Evolutionary conservation across 2,113 vertebrate species (phyloP), one percentile per base, ranked within the genome.

Genomic region (Callipepla squamata): DNA sequence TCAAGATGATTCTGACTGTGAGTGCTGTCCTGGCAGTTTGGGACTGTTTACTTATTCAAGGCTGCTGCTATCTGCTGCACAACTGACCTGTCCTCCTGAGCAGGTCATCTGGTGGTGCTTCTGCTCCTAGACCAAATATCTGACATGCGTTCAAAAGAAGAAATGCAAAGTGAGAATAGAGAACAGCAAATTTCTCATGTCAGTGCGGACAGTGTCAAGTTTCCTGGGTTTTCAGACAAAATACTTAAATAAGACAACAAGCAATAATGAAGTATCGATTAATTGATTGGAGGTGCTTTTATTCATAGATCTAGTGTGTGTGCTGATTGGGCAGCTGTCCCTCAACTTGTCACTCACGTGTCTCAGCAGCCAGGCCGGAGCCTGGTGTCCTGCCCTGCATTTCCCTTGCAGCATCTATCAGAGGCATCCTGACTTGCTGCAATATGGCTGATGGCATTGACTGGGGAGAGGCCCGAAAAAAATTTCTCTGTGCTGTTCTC

Each of bases 291-390:
- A 0, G 0, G 45, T 80, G 38, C 34, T 85, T 92, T 80, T 44
- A 47, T 77, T 69, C 13, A 18, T 17, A 13, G 22, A n/a, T 36
- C 10, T 48, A 55, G 18, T 2, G 11, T 22, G 48, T 15, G 44
- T 36, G 58, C 61, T 72, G 53, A 55, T 86, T 38, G 44, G 20
- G 73, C 25, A 75, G 62, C 57, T 69, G 34, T 77, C 23, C 36
- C 36, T 19, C 28, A 32, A 26, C 0, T 0, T 26, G 26, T 30
- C 1, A 2, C n/a, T 0, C 1, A 16, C 16, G 5, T 83, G 73
- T 67, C 36, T 48, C 32, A 11, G 20, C 47, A 42, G 47, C 36
- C 7, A 8, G 65, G 26, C 20, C 61, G 62, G 38, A 66, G 53
- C 53, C 9, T 8, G 6, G 13, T 42, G 4, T 61, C 51, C 61